phyloP scores from a whole-genome alignment of 2,797 vertebrate species.

The Novumbra hubbsi region DNA sequence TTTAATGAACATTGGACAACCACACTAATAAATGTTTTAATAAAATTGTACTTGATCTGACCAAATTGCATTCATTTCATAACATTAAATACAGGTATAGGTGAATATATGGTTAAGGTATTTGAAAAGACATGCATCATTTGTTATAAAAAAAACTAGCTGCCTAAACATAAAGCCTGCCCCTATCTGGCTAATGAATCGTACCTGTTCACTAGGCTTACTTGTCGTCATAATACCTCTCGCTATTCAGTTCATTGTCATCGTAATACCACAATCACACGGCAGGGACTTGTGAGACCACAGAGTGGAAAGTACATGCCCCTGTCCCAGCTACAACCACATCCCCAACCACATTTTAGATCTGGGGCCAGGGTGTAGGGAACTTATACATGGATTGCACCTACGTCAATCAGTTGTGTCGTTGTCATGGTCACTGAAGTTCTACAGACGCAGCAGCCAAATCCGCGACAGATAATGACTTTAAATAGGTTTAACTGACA shows the following conservation, averaged over 20 bases:
- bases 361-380: background rate
- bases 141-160: conserved; percentile 29
- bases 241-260: background rate
- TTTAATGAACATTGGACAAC: background rate
- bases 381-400: no score
- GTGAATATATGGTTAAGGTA: background rate
- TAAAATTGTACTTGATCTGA: background rate
- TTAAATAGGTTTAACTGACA: no score
- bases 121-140: background rate
- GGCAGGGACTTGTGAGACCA: background rate
- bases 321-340: background rate
- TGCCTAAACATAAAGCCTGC: conserved; percentile 50
- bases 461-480: no score
- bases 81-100: background rate
- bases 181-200: background rate
- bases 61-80: background rate
- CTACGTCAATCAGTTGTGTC: no score
- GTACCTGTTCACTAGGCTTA: background rate
- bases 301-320: background rate
- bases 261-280: background rate
- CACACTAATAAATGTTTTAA: background rate
- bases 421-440: no score
- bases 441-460: no score
- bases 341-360: background rate
- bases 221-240: conserved; percentile 22